Base-by-base conservation (phyloP, 2,797 vertebrate species). In the Halcyon smyrnensis region DNA sequence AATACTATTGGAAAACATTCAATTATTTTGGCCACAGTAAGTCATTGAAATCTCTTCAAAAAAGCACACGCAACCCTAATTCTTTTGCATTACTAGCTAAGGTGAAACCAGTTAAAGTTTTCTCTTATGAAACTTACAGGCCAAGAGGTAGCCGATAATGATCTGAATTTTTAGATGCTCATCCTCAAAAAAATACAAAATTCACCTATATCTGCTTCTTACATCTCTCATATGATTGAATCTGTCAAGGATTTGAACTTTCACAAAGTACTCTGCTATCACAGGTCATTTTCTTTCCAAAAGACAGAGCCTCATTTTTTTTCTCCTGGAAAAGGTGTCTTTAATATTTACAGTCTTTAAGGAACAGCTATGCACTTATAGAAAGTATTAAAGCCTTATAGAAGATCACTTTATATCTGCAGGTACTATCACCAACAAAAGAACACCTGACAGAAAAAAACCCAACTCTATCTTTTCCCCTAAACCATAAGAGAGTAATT, bases 401-500 rank as follows among this genome's bases (percentile, higher is more conserved):
- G 91, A 94, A 73, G 43, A 91, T 75, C 71, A 91, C 27, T 94
- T 94, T 73, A 82, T 78, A 87, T 80, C 75, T 93, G 63, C 69
- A 62, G 50, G 81, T 45, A 76, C 45, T 81, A 54, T 68, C 77
- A 86, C 71, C 87, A 93, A 84, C 77, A 84, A 89, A 95, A 95
- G 73, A 96, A 87, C 75, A 91, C 59, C 92, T 96, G 87, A 87
- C 90, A 95, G 63, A 54, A 84, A 84, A 51, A 81, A 78, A 32
- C 78, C 45, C 14, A 90, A 48, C 77, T 84, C 57, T 76, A 57
- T 93, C 76, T 92, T 90, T 79, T 59, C 43, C 75, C 60, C 64
- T 60, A 90, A 96, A 94, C 68, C 63, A 79, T 74, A 88, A 94
- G 70, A 95, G 87, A 76, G 75, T 90, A 46, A 95, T 96, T 96